Evolutionary conservation across 1,140 invertebrate genomes (phyloP).

Genomic region (Drosophila pallidifrons): DNA sequence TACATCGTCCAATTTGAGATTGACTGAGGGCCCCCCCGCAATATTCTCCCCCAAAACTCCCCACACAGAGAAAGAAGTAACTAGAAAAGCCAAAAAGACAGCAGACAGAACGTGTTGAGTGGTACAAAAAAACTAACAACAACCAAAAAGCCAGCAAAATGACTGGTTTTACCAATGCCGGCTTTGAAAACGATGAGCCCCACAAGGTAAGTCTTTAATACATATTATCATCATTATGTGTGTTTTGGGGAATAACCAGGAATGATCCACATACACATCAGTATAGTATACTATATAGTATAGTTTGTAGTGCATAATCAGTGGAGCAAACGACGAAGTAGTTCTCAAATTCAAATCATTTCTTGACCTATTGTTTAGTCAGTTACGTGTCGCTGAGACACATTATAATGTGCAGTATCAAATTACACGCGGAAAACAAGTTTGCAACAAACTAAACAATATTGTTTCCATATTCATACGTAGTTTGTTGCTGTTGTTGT

Average conservation of each 20-base stretch:
- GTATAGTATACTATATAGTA: too few species aligned
- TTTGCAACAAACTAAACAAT: conserved; percentile 31
- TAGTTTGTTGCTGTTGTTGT: not conserved
- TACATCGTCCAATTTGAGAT: conserved; percentile 47
- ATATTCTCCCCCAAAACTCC: not conserved
- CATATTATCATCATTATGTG: not conserved
- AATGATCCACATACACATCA: not conserved
- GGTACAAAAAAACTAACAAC: not conserved
- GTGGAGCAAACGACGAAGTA: not conserved
- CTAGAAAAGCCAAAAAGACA: not conserved
- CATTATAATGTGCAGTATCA: conserved; percentile 8
- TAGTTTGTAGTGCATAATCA: not conserved
- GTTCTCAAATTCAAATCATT: conserved; percentile 10
- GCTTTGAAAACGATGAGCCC: conserved; percentile 83
- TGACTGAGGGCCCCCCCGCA: conserved; percentile 37
- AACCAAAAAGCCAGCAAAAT: conserved; percentile 66
- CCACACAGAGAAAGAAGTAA: conserved; percentile 1
- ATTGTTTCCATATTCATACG: conserved; percentile 16
- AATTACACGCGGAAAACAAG: conserved; percentile 34
- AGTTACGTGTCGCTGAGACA: conserved; percentile 4
- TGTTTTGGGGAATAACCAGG: not conserved
- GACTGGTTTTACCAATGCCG: conserved; percentile 81
- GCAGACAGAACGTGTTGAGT: too few species aligned
- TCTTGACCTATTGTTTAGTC: conserved; percentile 33
- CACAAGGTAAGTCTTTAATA: conserved; percentile 74